Conservation (phyloP, 2,113 vertebrate species). For the Hydrolagus affinis region DNA sequence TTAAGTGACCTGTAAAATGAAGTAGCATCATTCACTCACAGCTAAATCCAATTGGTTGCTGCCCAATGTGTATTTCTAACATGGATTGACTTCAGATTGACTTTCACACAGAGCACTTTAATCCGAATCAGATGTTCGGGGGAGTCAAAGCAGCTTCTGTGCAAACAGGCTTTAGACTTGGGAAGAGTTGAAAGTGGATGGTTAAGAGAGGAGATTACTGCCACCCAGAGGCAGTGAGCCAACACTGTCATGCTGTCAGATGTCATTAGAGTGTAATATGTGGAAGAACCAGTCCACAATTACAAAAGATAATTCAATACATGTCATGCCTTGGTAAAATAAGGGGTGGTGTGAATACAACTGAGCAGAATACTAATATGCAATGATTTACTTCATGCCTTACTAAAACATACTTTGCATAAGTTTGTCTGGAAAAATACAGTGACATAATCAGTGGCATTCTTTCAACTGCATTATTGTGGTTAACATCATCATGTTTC, state of each 20-base stretch:
- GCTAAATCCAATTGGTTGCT: too few relatives aligned
- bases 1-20: not conserved
- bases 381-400: not conserved
- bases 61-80: not conserved
- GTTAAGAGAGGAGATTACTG: constrained; percentile 48
- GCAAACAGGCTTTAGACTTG: not conserved
- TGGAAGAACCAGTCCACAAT: not conserved
- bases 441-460: not conserved
- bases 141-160: not conserved
- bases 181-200: not conserved
- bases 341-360: not conserved
- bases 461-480: not conserved
- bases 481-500: not conserved
- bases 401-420: not conserved
- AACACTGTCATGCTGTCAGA: constrained; percentile 32
- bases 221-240: constrained; percentile 60
- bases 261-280: constrained; percentile 38
- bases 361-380: not conserved
- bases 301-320: not conserved
- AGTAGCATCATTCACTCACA: too few relatives aligned
- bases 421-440: too few relatives aligned
- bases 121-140: constrained; percentile 7
- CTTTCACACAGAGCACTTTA: not conserved
- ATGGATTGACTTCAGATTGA: not conserved
- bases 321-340: not conserved